phyloP scores from a whole-genome alignment of 2,113 vertebrate genomes.

The Ciconia maguari region DNA sequence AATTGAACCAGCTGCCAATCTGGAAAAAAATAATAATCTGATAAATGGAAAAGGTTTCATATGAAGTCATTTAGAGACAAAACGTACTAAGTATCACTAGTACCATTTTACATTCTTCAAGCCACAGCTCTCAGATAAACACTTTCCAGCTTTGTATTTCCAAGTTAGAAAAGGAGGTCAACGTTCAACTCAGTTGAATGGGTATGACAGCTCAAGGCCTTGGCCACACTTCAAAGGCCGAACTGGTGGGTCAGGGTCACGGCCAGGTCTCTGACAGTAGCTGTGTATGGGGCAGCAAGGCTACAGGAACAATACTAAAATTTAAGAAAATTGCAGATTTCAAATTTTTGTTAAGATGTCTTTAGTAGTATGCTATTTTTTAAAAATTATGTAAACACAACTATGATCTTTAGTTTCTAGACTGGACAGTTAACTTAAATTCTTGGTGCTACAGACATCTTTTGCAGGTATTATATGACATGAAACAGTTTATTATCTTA shows the following conservation, averaged over 20 bases:
- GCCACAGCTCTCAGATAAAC: background rate
- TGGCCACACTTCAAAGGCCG: background rate
- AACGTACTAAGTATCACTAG: background rate
- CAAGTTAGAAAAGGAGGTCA: background rate
- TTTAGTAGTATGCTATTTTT: background rate
- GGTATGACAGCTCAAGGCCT: background rate
- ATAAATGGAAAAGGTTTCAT: background rate
- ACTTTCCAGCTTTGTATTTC: background rate
- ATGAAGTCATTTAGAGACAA: background rate
- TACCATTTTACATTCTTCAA: background rate
- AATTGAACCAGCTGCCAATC: background rate
- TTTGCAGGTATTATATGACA: background rate
- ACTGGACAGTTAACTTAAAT: background rate
- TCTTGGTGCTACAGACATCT: background rate
- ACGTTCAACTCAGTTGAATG: fast-evolving
- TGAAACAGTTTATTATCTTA: background rate
- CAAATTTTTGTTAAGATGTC: background rate
- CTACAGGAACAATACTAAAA: background rate
- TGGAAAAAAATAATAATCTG: background rate
- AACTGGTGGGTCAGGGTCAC: background rate
- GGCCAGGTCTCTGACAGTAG: background rate
- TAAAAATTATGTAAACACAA: fast-evolving
- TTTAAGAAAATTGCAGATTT: background rate
- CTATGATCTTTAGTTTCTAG: background rate
- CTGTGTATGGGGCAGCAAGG: background rate